These are phyloP conservation scores for Oryzias sinensis DNA, from an alignment of 2,797 vertebrate species.

Conservation along the genomic window DNA sequence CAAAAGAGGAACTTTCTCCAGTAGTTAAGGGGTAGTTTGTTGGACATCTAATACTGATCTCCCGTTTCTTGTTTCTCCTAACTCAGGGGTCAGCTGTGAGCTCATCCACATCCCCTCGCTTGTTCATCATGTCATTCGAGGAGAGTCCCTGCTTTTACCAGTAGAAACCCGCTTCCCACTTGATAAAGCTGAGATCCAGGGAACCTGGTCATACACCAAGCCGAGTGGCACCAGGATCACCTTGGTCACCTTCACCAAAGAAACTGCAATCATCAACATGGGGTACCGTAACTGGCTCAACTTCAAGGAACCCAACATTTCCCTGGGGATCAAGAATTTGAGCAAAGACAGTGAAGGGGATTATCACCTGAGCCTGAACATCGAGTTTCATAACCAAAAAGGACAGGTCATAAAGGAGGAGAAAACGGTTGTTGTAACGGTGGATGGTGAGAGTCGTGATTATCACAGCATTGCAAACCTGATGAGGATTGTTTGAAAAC, in stretches of 20 bases:
- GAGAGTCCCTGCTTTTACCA: constrained; percentile 78
- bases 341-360: constrained; percentile 82
- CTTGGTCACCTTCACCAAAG: constrained; percentile 83
- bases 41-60: neutral
- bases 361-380: constrained; percentile 87
- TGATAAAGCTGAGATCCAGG: constrained; percentile 82
- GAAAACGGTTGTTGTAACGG: constrained; percentile 84
- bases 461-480: neutral
- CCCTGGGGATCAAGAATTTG: constrained; percentile 81
- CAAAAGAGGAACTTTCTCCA: neutral
- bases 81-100: constrained; percentile 53
- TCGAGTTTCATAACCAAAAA: constrained; percentile 61
- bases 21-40: neutral
- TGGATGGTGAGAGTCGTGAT: constrained; percentile 83
- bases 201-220: constrained; percentile 86
- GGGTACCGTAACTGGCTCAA: constrained; percentile 80
- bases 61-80: neutral
- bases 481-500: neutral
- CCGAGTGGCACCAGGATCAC: constrained; percentile 67
- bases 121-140: constrained; percentile 79
- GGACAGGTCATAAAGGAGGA: constrained; percentile 67
- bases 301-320: constrained; percentile 81
- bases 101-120: constrained; percentile 64
- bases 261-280: constrained; percentile 68
- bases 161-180: constrained; percentile 81